Percentiles rank a stretch among this genome's conserved stretches.
Evolutionary conservation across 2,797 vertebrate genomes (phyloP).

Genomic region (Argentina silus): DNA sequence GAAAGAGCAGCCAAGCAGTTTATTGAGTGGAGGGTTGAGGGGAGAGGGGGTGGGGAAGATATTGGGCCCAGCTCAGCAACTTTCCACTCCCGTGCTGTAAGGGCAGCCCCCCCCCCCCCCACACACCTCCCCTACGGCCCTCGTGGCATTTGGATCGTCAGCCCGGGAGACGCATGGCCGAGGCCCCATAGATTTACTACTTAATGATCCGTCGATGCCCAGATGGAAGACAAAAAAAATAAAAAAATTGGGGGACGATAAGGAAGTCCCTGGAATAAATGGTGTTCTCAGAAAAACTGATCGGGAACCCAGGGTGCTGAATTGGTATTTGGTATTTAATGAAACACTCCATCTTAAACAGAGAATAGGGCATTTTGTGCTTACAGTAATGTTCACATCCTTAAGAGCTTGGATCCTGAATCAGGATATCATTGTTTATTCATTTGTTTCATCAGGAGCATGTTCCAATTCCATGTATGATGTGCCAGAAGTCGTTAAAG

Average conservation of each 20-base stretch:
- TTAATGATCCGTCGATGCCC: conserved; percentile 24
- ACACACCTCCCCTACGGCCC: neutral
- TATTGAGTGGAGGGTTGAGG: conserved; percentile 26
- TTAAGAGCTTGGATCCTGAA: neutral
- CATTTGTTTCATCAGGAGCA: neutral
- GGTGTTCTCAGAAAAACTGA: neutral
- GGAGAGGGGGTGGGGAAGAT: conserved; percentile 14
- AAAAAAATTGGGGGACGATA: neutral
- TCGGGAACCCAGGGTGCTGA: neutral
- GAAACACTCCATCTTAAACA: neutral
- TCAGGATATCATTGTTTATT: neutral
- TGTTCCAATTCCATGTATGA: neutral
- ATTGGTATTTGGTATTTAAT: neutral
- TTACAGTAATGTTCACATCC: neutral
- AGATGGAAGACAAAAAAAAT: conserved; percentile 6
- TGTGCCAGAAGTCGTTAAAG: neutral
- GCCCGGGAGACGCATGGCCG: conserved; percentile 3
- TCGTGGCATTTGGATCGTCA: conserved; percentile 7
- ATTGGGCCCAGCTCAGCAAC: conserved; percentile 35
- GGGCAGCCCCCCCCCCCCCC: neutral
- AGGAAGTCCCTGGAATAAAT: neutral
- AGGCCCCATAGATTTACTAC: conserved; percentile 25
- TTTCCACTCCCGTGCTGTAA: conserved; percentile 17
- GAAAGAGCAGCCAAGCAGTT: conserved; percentile 28
- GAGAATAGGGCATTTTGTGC: neutral